These are phyloP conservation scores for Papilio aristodemus DNA, from an alignment of 1,140 invertebrate genomes.

Conservation along the genomic window DNA sequence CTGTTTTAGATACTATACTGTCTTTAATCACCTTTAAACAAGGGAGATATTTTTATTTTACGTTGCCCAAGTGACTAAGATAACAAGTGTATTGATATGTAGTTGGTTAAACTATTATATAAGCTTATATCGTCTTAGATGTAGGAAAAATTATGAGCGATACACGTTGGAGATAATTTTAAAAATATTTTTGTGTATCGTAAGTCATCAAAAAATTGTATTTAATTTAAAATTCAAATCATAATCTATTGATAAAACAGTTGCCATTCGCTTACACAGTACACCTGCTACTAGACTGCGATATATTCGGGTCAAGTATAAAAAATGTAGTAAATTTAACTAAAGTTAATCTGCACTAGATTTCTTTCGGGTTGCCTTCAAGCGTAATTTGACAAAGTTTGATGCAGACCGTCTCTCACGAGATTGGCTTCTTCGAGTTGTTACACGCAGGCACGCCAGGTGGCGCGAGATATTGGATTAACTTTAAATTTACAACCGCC, in stretches of 20 bases:
- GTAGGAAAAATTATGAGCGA: too few species aligned
- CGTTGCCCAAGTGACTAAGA: not conserved
- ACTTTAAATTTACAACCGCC: slow-evolving; percentile 19
- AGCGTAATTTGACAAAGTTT: slow-evolving; percentile 12
- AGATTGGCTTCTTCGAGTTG: slow-evolving; percentile 16
- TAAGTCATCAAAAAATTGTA: too few species aligned
- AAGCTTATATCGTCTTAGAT: too few species aligned
- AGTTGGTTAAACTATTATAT: too few species aligned
- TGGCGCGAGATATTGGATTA: slow-evolving; percentile 23
- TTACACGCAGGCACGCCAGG: slow-evolving; percentile 8
- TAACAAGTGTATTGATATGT: too few species aligned
- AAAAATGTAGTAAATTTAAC: not conserved
- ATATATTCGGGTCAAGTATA: too few species aligned
- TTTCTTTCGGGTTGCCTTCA: not conserved
- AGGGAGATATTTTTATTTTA: slow-evolving; percentile 31
- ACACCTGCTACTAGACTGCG: too few species aligned
- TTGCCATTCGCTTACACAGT: too few species aligned
- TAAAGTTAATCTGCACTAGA: not conserved
- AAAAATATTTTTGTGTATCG: too few species aligned
- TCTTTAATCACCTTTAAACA: slow-evolving; percentile 24
- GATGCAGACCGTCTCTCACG: not conserved
- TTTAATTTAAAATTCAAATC: too few species aligned
- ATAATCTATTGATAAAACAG: too few species aligned
- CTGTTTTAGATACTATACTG: not conserved
- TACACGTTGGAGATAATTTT: too few species aligned